Evolutionary conservation across 1,140 invertebrate genomes (phyloP), one percentile per base, ranked within the genome.

Genomic region (Zaprionus capensis): DNA sequence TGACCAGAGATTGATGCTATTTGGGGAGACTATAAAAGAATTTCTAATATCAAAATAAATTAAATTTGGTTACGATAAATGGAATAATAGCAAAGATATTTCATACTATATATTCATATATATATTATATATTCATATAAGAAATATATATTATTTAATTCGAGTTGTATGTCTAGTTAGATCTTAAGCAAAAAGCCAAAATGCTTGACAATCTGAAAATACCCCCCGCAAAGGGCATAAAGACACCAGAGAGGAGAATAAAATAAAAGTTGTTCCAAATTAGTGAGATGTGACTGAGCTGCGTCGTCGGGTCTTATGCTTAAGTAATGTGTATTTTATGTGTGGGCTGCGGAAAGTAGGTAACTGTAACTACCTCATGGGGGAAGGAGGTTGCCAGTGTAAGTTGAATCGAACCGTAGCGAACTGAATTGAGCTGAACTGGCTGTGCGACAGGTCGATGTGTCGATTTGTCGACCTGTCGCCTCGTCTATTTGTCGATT

Each of bases 311-410:
- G 85, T 79, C 84, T 87, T 87, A 90, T 71, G 85, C 69, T 90
- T 79, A 87, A 87, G 84, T 84, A 87, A 87, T 87, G 85, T 87
- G 80, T 87, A 84, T 88, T 87, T 87, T 83, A 88, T 88, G 81
- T 88, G 84, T 90, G 85, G 81, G 85, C 81, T 81, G 85, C 81
- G 62, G 62, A 78, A 90, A 80, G 78, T 90, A 82, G 85, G 85
- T 90, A 81, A 79, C 71, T 70, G 67, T 73, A 57, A 68, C 71
- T 76, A 34, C 20, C 36, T 24, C 53, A 51, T 1, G 5, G 41
- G 41, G 2, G 34, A 5, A 58, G n/a, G 3, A 51, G 24, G 28
- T 26, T 22, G 66, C 15, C 7, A 9, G 31, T 34, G 31, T 26
- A 63, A 38, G 9, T 58, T 24, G 15, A 20, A 14, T n/a, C 38